Evolutionary conservation across 2,888 invertebrate species (phyloP).

Genomic region (Nymphalis polychloros): DNA sequence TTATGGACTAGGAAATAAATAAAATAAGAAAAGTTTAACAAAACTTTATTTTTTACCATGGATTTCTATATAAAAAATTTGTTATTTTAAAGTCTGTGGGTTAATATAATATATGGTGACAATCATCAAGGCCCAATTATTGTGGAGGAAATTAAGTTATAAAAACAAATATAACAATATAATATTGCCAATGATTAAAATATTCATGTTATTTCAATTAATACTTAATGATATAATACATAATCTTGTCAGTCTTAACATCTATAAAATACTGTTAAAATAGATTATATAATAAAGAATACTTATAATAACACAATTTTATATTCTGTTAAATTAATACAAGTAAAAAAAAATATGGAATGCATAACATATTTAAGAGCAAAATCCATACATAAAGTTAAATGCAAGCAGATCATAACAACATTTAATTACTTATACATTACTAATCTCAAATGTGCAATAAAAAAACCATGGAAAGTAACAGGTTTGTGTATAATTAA

Average conservation of each 20-base stretch:
- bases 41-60: conserved; percentile 67
- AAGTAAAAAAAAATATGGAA: conserved; percentile 61
- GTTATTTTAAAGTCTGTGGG: conserved; percentile 68
- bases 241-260: conserved; percentile 77
- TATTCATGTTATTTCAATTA: conserved; percentile 58
- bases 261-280: conserved; percentile 76
- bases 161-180: conserved; percentile 56
- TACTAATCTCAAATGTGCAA: conserved; percentile 31
- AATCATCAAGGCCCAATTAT: conserved; percentile 50
- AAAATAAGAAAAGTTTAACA: conserved; percentile 57
- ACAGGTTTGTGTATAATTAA: not conserved
- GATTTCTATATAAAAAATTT: conserved; percentile 70
- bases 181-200: conserved; percentile 66
- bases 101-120: conserved; percentile 45
- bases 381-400: conserved; percentile 42
- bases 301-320: conserved; percentile 39
- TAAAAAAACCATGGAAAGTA: not conserved
- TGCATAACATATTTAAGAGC: conserved; percentile 47
- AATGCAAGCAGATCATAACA: conserved; percentile 49
- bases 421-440: conserved; percentile 14
- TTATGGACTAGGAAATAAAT: conserved; percentile 31
- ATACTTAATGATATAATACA: conserved; percentile 74
- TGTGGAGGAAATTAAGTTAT: conserved; percentile 48
- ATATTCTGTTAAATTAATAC: conserved; percentile 60
- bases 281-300: conserved; percentile 48